Percentiles rank a stretch among this genome's conserved stretches.
phyloP scores from a whole-genome alignment of 2,888 invertebrate genomes.

The Caenorhabditis sp. region DNA sequence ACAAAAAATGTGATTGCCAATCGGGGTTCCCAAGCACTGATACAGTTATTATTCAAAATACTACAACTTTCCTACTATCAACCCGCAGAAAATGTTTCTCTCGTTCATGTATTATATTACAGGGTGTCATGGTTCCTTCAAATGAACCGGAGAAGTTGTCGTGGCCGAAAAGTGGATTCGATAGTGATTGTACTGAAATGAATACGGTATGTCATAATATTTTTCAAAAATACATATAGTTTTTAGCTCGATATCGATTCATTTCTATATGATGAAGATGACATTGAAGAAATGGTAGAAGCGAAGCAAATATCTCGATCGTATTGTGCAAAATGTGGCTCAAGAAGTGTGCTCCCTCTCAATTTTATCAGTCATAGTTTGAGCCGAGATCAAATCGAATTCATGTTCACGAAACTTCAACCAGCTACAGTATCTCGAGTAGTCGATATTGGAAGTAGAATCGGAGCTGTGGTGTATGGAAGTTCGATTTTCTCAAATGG shows the following conservation, averaged over 20 bases:
- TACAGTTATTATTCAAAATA: too few relatives aligned
- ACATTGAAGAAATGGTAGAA: slow-evolving; percentile 76
- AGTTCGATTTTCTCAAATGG: slow-evolving; percentile 50
- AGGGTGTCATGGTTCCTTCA: slow-evolving; percentile 16
- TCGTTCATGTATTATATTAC: too few relatives aligned
- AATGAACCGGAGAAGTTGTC: slow-evolving; percentile 10
- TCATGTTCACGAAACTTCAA: slow-evolving; percentile 78
- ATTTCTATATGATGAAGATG: slow-evolving; percentile 79
- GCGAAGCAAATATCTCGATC: slow-evolving; percentile 73
- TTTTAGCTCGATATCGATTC: slow-evolving; percentile 77
- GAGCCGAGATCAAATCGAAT: slow-evolving; percentile 66
- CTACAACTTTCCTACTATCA: too few relatives aligned
- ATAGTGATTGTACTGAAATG: slow-evolving; percentile 48
- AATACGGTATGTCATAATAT: slow-evolving; percentile 42
- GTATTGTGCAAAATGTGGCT: slow-evolving; percentile 76
- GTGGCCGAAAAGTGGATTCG: slow-evolving; percentile 45
- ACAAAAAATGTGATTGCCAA: too few relatives aligned
- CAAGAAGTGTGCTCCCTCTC: slow-evolving; percentile 74
- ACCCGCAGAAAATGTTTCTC: too few relatives aligned
- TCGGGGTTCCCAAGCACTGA: too few relatives aligned
- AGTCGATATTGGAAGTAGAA: slow-evolving; percentile 79
- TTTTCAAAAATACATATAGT: background rate
- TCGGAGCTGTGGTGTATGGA: slow-evolving; percentile 79
- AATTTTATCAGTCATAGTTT: slow-evolving; percentile 68
- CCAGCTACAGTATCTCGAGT: slow-evolving; percentile 73